Evolutionary conservation across 2,888 invertebrate genomes (phyloP).

Genomic region (Drosophila stalkeri): DNA sequence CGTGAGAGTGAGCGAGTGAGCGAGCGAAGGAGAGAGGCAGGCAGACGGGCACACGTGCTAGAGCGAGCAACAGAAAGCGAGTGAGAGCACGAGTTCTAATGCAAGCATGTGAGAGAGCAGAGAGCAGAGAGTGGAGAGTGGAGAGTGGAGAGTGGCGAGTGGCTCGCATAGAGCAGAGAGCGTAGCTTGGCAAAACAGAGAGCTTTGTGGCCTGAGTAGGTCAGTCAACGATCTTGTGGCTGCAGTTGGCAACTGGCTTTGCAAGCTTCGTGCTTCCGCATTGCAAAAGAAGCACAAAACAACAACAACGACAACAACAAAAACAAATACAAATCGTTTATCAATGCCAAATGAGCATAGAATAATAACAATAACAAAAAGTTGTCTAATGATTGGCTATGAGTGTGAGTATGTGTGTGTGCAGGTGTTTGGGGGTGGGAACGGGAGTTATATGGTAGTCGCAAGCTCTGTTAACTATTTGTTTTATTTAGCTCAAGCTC

Average conservation of each 20-base stretch:
- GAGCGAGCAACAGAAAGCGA: slow-evolving; percentile 2
- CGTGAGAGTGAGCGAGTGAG: neutral
- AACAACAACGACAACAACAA: slow-evolving; percentile 3
- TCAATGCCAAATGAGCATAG: slow-evolving; percentile 65
- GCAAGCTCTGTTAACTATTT: slow-evolving; percentile 24
- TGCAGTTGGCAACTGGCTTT: slow-evolving; percentile 73
- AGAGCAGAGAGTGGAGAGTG: neutral
- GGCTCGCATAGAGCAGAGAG: neutral
- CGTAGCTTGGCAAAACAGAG: slow-evolving; percentile 5
- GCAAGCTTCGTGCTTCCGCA: slow-evolving; percentile 67
- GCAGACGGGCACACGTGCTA: slow-evolving; percentile 1
- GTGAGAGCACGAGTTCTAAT: neutral
- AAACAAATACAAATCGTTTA: slow-evolving; percentile 20
- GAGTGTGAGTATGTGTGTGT: neutral
- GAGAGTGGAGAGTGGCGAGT: neutral
- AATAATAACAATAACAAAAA: slow-evolving; percentile 5
- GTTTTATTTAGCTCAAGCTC: slow-evolving; percentile 28
- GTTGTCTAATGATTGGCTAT: slow-evolving; percentile 13
- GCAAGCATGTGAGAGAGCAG: slow-evolving; percentile 12
- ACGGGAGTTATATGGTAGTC: neutral
- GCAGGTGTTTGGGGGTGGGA: neutral
- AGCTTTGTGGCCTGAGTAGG: slow-evolving; percentile 61
- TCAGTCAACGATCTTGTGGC: slow-evolving; percentile 75
- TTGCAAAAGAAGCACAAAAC: slow-evolving; percentile 45
- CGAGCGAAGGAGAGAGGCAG: slow-evolving; percentile 14